These are phyloP conservation scores for Poicephalus gulielmi DNA, from an alignment of 2,113 vertebrate genomes.

Conservation along the genomic window DNA sequence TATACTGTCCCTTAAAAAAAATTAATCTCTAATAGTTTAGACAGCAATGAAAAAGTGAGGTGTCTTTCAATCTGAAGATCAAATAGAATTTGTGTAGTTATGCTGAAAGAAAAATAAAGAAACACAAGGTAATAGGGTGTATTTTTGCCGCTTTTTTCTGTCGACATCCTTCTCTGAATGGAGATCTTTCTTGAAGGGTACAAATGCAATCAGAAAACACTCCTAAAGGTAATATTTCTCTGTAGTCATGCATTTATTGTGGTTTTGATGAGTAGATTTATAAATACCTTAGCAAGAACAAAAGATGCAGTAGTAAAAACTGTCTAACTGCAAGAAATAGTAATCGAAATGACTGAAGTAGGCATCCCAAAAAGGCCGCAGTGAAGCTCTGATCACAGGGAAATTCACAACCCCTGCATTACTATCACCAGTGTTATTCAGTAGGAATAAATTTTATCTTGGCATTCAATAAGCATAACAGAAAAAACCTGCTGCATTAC, in stretches of 20 bases:
- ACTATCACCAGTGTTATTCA: neutral
- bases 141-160: neutral
- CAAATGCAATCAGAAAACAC: neutral
- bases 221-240: neutral
- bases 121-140: neutral
- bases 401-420: neutral
- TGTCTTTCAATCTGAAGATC: neutral
- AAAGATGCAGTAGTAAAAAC: neutral
- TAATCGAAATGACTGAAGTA: neutral
- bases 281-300: neutral
- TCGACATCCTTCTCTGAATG: neutral
- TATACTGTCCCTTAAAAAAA: neutral
- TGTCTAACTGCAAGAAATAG: neutral
- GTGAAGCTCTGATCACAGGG: neutral
- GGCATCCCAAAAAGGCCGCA: neutral
- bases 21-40: neutral
- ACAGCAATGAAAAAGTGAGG: neutral
- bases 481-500: neutral
- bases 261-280: neutral
- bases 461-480: neutral
- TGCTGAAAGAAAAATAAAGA: neutral
- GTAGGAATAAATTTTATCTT: neutral
- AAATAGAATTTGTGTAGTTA: neutral
- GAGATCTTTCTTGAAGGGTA: neutral
- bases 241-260: neutral